Evolutionary conservation across 2,888 invertebrate species (phyloP).

Genomic region (Parnassius glacialis): DNA sequence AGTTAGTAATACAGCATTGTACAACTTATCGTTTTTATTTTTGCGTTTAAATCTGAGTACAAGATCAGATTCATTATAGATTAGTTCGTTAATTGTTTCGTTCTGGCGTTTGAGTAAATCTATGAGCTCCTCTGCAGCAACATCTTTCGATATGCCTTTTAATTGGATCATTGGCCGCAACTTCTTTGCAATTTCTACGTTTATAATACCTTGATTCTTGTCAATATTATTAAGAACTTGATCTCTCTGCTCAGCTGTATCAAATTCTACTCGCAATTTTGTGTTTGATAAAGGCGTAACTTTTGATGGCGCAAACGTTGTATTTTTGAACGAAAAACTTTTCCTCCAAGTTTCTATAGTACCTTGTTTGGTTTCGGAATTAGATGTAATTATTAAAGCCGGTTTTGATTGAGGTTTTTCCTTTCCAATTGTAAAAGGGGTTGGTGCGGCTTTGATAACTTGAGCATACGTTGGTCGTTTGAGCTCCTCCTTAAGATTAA

Average conservation of each 20-base stretch:
- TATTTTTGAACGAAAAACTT: neutral
- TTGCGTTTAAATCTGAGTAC: neutral
- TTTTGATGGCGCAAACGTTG: neutral
- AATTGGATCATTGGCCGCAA: slow-evolving; percentile 1
- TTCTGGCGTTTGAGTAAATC: neutral
- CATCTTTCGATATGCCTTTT: neutral
- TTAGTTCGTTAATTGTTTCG: neutral
- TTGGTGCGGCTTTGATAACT: neutral
- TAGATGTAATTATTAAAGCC: neutral
- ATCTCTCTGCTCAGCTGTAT: neutral
- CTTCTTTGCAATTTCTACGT: neutral
- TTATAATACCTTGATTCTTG: neutral
- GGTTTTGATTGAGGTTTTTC: neutral
- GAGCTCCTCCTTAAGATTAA: neutral
- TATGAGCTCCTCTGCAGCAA: neutral
- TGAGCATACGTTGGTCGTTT: neutral
- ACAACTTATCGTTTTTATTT: neutral
- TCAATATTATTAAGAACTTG: neutral
- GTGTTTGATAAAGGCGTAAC: neutral
- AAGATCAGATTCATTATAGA: neutral
- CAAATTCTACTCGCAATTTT: neutral
- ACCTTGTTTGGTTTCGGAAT: neutral
- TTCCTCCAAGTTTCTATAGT: neutral
- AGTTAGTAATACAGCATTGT: neutral
- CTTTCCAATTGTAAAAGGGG: neutral